phyloP scores from a whole-genome alignment of 2,797 vertebrate genomes.

The Channallabes apus region DNA sequence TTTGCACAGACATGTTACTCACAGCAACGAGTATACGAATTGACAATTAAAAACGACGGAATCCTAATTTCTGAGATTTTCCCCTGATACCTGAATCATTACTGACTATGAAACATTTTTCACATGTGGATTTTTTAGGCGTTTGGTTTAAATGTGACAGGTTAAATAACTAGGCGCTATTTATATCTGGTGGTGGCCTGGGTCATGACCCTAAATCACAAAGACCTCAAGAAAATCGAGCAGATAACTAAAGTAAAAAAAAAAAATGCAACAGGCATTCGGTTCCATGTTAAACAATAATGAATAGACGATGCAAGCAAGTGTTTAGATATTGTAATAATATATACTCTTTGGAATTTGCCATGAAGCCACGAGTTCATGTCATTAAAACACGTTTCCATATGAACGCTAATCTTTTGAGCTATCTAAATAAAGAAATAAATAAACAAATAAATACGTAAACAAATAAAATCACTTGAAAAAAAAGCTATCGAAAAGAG shows the following conservation, averaged over 20 bases:
- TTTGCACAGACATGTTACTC: neutral
- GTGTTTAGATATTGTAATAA: neutral
- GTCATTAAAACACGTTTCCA: neutral
- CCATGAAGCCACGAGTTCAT: neutral
- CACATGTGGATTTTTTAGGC: neutral
- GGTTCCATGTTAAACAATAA: constrained; percentile 2
- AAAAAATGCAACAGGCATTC: constrained; percentile 7
- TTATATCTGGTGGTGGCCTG: constrained; percentile 36
- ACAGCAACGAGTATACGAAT: neutral
- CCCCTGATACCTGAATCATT: neutral
- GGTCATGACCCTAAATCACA: constrained; percentile 34
- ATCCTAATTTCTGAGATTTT: neutral
- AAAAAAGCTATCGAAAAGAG: neutral
- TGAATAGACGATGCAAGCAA: neutral
- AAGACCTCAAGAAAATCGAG: constrained; percentile 19
- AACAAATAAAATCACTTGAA: neutral
- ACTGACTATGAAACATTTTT: neutral
- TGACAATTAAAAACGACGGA: neutral
- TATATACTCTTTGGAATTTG: neutral
- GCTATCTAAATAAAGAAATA: neutral
- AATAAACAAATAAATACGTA: neutral
- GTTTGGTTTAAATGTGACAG: constrained; percentile 37
- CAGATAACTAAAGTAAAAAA: constrained; percentile 21
- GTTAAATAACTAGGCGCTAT: constrained; percentile 35
- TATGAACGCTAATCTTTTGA: neutral